Base-by-base conservation (phyloP, 2,888 invertebrate genomes). In the Hypolimnas misippus region DNA sequence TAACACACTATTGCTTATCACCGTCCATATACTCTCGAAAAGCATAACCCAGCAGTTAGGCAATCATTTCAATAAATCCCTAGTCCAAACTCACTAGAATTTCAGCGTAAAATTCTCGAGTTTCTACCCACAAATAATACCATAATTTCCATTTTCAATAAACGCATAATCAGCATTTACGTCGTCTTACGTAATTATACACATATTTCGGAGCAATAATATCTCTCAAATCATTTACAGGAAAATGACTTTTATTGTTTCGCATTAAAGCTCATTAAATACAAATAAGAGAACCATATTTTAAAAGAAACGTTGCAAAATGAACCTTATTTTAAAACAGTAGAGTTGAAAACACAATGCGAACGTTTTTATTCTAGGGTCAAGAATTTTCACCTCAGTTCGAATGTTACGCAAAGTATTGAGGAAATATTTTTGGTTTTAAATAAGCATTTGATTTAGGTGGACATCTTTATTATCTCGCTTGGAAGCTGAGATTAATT, bases 311-410 rank as follows among this genome's bases (percentile, higher is more conserved):
- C 44, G 12, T 6, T 5, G 3, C 12, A 46, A 21, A 21, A 1
- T 6, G 1, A 21, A 46, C 21, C 3, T 19, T 50, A 31, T 58
- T 51, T 58, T 1, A 4, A n/a, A 29, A 31, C 3, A 4, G 42
- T 40, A 51, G 14, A 38, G 14, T 58, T 21, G 44, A 21, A 12
- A 21, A 21, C 21, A 4, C 19, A 46, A 46, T 21, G 19, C 1
- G n/a, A 3, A 10, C 1, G 40, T 40, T 19, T 40, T 29, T 40
- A 58, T 31, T 10, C 56, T 8, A 19, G 19, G 57, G 40, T 58
- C 29, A 58, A 42, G 31, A 42, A 58, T 51, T 50, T 58, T 40
- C 12, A 51, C 40, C 51, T 46, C 12, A 38, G 38, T 25, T 50
- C 49, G 17, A n/a, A 50, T n/a, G 50, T 50, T 58, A 40, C 31